These are phyloP conservation scores for Capitulum mitella DNA, from an alignment of 2,888 invertebrate species.

Conservation along the genomic window DNA sequence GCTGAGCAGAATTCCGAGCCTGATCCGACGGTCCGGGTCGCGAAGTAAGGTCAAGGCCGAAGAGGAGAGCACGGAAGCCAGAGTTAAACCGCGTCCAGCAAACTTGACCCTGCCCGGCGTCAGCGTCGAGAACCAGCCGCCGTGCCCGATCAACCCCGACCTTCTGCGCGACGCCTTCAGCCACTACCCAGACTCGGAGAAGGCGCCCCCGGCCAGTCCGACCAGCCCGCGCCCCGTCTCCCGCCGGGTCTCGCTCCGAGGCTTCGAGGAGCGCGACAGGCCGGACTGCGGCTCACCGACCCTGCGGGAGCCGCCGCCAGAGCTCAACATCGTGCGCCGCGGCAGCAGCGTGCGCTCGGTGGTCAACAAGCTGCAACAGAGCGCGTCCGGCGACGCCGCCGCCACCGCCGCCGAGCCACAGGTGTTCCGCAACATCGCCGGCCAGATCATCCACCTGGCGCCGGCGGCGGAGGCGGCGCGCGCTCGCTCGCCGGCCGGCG, in stretches of 20 bases:
- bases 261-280: not conserved
- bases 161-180: constrained; percentile 12
- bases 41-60: not conserved
- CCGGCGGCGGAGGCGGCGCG: not conserved
- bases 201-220: not conserved
- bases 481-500: not conserved
- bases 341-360: not conserved
- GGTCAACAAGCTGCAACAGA: constrained; percentile 2
- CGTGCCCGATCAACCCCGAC: not conserved
- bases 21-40: not conserved
- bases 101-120: not conserved
- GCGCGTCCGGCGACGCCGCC: not conserved
- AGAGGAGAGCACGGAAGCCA: not conserved
- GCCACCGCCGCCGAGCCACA: not conserved
- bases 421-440: not conserved
- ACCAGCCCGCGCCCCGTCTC: not conserved
- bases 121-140: constrained; percentile 1
- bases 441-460: not conserved
- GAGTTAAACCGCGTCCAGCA: not conserved
- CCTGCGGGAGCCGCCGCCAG: not conserved
- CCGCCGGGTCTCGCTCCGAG: not conserved
- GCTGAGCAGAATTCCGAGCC: constrained; percentile 6
- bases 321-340: not conserved
- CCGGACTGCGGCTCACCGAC: not conserved
- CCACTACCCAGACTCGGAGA: not conserved